Evolutionary conservation across 2,797 vertebrate genomes (phyloP).

Genomic region (Acridotheres tristis): DNA sequence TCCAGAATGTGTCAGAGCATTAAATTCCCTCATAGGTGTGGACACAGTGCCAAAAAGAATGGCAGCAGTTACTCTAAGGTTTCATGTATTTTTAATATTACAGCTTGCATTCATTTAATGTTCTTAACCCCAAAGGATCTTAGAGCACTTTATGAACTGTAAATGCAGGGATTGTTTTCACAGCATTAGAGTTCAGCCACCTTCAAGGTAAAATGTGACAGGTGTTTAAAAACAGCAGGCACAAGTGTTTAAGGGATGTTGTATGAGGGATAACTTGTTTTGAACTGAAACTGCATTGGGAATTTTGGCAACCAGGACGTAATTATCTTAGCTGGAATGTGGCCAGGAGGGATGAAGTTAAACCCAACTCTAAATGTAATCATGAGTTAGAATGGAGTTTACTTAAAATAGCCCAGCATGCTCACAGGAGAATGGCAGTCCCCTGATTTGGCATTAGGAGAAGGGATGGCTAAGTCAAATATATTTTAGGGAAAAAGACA

Average conservation of each 20-base stretch:
- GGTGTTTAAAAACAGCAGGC: neutral
- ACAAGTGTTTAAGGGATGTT: neutral
- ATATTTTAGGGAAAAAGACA: neutral
- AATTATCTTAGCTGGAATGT: neutral
- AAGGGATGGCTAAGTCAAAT: neutral
- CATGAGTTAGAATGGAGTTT: neutral
- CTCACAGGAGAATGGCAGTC: neutral
- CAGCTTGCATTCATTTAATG: neutral
- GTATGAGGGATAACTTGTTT: neutral
- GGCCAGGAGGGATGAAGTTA: slow-evolving; percentile 29
- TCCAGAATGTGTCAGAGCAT: neutral
- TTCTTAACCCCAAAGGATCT: neutral
- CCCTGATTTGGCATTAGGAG: neutral
- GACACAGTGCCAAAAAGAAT: neutral
- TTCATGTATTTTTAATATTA: slow-evolving; percentile 30
- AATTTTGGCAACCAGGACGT: neutral
- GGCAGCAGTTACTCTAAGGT: neutral
- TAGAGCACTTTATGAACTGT: neutral
- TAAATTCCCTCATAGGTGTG: neutral
- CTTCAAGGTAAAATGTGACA: neutral
- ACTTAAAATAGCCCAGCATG: neutral
- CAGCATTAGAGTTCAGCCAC: neutral
- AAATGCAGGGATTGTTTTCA: neutral
- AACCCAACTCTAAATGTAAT: neutral
- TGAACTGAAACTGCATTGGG: neutral